These are phyloP conservation scores for Cettia cetti DNA, from an alignment of 2,113 vertebrate species.

Conservation along the genomic window DNA sequence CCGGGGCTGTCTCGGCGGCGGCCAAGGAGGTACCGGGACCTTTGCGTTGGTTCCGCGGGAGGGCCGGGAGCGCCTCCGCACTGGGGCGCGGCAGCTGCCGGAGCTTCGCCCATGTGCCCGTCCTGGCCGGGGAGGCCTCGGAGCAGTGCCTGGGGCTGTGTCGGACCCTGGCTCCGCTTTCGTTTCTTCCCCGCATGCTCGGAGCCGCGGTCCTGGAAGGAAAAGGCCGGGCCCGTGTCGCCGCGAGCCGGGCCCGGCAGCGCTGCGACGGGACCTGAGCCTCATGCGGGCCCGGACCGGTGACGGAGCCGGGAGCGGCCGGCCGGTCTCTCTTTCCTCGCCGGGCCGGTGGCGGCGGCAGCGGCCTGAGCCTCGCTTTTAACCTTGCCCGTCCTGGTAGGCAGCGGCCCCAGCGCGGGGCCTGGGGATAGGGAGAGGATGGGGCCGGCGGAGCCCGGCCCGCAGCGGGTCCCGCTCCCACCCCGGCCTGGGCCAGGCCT, in stretches of 20 bases:
- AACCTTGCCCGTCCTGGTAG: not conserved
- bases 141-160: not conserved
- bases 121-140: not conserved
- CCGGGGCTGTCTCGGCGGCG: not conserved
- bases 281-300: too few species aligned
- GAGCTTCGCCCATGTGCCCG: too few species aligned
- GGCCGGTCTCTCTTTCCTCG: too few species aligned
- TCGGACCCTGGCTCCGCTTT: not conserved
- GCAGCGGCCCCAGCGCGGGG: too few species aligned
- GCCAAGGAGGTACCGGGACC: not conserved
- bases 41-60: not conserved
- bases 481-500: not conserved
- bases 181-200: not conserved
- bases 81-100: not conserved
- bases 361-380: not conserved
- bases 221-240: too few species aligned
- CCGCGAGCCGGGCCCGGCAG: too few species aligned
- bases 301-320: not conserved
- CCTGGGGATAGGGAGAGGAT: too few species aligned
- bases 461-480: rapidly evolving
- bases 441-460: not conserved
- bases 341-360: not conserved
- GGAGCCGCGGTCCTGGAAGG: not conserved
- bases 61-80: not conserved
- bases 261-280: not conserved